These are phyloP conservation scores for Galemys pyrenaicus DNA, from an alignment of 2,113 vertebrate species.

Conservation along the genomic window DNA sequence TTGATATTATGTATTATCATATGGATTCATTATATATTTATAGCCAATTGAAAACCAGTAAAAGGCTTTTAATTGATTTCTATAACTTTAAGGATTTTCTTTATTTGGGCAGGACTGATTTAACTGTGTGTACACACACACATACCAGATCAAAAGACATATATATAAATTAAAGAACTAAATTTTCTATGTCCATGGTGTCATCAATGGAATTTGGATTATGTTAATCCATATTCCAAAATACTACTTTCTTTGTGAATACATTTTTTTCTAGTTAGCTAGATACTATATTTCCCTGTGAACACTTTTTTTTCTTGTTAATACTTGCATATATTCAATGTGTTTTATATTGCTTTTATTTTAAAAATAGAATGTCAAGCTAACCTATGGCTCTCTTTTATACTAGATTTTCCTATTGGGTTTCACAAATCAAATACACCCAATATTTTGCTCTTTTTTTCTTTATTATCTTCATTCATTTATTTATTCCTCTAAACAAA, in stretches of 20 bases:
- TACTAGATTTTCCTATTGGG: neutral
- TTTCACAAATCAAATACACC: neutral
- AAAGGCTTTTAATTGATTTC: neutral
- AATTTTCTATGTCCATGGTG: neutral
- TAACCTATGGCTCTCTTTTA: neutral
- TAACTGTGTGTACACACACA: neutral
- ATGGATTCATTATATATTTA: neutral
- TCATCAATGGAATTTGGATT: too few species aligned
- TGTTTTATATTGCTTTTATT: conserved; percentile 14
- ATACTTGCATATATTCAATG: neutral
- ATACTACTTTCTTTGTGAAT: too few species aligned
- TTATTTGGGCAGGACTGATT: neutral
- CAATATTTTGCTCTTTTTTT: neutral
- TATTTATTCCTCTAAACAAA: neutral
- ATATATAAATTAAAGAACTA: neutral
- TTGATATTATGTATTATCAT: neutral
- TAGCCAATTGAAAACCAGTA: neutral
- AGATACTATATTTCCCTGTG: neutral
- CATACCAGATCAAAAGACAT: neutral
- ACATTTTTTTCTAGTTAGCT: neutral
- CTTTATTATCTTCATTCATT: neutral
- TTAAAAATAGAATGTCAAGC: neutral
- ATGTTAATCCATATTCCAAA: too few species aligned
- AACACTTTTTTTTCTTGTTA: neutral
- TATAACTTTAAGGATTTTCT: neutral